Evolutionary conservation across 2,113 vertebrate genomes (phyloP), one percentile per base, ranked within the genome.

Genomic region (Grammomys dolichurus): DNA sequence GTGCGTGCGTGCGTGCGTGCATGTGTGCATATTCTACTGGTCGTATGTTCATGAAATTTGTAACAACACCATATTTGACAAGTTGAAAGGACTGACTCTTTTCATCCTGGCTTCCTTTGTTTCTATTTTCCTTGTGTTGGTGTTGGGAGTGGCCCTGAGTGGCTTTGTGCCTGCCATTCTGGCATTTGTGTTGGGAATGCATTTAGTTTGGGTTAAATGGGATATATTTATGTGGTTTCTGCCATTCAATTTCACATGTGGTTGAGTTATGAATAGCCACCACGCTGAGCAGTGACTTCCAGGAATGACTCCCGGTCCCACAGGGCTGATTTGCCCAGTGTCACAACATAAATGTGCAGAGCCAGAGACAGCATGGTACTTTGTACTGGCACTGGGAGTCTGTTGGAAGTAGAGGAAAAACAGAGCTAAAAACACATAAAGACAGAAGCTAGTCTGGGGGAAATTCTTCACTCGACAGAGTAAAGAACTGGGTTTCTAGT

Each of bases 181-280:
- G 60, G 69, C 81, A 36, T 96, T 84, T 72, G 63, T 43, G 60
- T 73, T 69, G 76, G 46, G 81, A 58, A 22, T 54, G 82, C 51
- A 88, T 95, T 95, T 88, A 78, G 70, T 69, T 93, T 90, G 87
- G 60, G 89, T 56, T 88, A 88, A 80, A 51, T 63, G 70, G 75
- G 63, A 58, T 73, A 28, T 69, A 90, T 87, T 90, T 94, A 58
- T 87, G 75, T 90, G 85, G 56, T 73, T 73, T 88, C 89, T 95
- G 91, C 43, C 72, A 2, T 33, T 76, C n/a, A 48, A 28, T 95
- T 90, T 92, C 60, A 65, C 86, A 54, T 81, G 31, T 4, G 67
- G n/a, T 31, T 88, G 40, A 67, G 78, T 93, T 94, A 94, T 92
- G 84, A 95, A 65, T 87, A 95, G 43, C 85, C 26, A 22, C 87